Percentiles rank a stretch among this genome's conserved stretches.
phyloP scores from a whole-genome alignment of 2,797 vertebrate species.

The Mormyrus proboscirostris region DNA sequence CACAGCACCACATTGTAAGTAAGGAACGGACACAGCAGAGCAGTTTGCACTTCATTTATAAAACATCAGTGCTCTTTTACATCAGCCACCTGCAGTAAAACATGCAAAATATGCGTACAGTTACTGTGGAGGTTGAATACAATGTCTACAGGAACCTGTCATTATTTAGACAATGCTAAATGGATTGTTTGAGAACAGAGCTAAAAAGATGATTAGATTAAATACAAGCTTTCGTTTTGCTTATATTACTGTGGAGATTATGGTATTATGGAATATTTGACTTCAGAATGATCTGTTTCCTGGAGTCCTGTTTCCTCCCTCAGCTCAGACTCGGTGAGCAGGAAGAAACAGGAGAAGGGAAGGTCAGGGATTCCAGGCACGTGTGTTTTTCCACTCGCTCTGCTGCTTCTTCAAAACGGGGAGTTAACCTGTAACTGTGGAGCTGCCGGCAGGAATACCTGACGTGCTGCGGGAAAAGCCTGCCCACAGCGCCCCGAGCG shows the following conservation, averaged over 20 bases:
- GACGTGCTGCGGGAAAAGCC: background rate
- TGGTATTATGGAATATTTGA: constrained; percentile 11
- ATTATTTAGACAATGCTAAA: background rate
- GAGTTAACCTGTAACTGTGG: constrained; percentile 6
- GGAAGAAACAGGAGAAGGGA: constrained; percentile 45
- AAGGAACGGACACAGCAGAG: background rate
- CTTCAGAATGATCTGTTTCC: constrained; percentile 29
- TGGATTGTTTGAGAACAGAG: background rate
- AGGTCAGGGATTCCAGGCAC: constrained; percentile 43
- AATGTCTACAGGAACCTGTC: background rate
- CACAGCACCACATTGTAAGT: background rate
- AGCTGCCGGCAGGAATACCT: background rate
- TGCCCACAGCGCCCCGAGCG: background rate
- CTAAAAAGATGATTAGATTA: background rate
- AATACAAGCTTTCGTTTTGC: background rate
- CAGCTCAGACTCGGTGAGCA: constrained; percentile 25
- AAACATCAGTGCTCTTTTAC: background rate
- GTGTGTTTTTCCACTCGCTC: constrained; percentile 55
- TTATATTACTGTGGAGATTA: background rate
- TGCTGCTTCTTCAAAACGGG: background rate
- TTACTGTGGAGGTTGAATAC: background rate
- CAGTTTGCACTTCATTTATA: background rate
- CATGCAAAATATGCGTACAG: background rate
- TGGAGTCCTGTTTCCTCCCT: constrained; percentile 37
- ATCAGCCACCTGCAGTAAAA: background rate